Conservation (phyloP, 2,888 invertebrate genomes). For the Chymomyza caudatula region DNA sequence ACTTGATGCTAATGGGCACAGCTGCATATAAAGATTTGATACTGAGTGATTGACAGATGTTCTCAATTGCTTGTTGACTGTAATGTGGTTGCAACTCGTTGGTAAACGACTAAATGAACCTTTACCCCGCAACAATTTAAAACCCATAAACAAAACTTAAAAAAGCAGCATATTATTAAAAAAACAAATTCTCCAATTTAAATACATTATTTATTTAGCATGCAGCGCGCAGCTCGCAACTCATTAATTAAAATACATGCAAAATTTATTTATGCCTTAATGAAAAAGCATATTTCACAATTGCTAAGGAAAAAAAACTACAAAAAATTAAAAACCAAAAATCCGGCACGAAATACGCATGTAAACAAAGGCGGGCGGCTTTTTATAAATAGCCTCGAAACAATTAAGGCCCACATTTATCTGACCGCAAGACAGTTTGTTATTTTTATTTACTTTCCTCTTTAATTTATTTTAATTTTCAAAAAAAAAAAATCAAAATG, state of each 20-base stretch:
- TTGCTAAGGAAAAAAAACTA: conserved; percentile 11
- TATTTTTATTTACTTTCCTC: neutral
- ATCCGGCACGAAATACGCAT: neutral
- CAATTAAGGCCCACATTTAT: neutral
- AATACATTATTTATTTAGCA: conserved; percentile 44
- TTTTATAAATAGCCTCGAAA: conserved; percentile 6
- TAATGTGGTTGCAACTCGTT: neutral
- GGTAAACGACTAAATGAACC: neutral
- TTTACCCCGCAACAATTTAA: conserved; percentile 16
- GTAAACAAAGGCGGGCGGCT: conserved; percentile 17
- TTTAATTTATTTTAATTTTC: neutral
- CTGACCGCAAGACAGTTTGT: neutral
- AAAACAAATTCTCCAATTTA: conserved; percentile 29
- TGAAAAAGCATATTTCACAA: conserved; percentile 34
- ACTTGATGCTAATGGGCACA: conserved; percentile 3
- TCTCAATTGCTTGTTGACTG: conserved; percentile 1
- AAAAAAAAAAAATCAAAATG: neutral
- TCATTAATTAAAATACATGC: conserved; percentile 53
- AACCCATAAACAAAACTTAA: conserved; percentile 10
- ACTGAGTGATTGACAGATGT: conserved; percentile 45
- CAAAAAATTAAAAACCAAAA: neutral
- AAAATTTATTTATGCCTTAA: conserved; percentile 48
- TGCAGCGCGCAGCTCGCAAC: conserved; percentile 18
- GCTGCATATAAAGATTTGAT: conserved; percentile 4
- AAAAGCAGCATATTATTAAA: neutral